These are phyloP conservation scores for Aphelenchoides bicaudatus DNA, from an alignment of 2,888 invertebrate genomes.

Conservation along the genomic window DNA sequence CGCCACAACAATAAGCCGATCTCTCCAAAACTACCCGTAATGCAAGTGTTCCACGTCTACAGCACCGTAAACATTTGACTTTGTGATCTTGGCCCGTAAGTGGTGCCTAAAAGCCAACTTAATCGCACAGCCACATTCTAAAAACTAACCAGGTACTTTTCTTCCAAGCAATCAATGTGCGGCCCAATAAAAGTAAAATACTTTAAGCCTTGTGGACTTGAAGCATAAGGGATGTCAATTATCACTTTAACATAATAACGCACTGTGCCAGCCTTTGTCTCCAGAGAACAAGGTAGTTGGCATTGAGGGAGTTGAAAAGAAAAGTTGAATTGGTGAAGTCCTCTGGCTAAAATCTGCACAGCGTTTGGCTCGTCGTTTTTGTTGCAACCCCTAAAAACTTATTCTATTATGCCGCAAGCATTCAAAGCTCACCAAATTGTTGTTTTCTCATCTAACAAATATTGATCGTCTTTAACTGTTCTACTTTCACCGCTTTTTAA, in stretches of 20 bases:
- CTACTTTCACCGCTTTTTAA: conserved; percentile 72
- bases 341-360: conserved; percentile 70
- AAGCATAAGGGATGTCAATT: conserved; percentile 75
- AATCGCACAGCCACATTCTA: not conserved
- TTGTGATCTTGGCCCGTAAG: conserved; percentile 69
- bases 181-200: conserved; percentile 75
- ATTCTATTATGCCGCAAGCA: too few relatives aligned
- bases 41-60: conserved; percentile 71
- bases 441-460: conserved; percentile 73
- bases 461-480: conserved; percentile 74
- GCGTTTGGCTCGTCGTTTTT: conserved; percentile 64
- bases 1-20: conserved; percentile 69
- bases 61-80: conserved; percentile 73
- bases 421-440: conserved; percentile 76
- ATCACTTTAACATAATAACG: conserved; percentile 72
- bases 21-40: conserved; percentile 71
- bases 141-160: conserved; percentile 71
- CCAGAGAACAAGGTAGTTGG: conserved; percentile 73
- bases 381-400: not conserved
- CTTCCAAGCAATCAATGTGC: conserved; percentile 77
- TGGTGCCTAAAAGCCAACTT: conserved; percentile 66
- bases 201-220: conserved; percentile 75
- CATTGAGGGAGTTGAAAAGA: conserved; percentile 74
- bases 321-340: conserved; percentile 71
- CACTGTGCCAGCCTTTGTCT: conserved; percentile 69